These are phyloP conservation scores for Papilio glaucus DNA, from an alignment of 1,140 invertebrate genomes.

Conservation along the genomic window DNA sequence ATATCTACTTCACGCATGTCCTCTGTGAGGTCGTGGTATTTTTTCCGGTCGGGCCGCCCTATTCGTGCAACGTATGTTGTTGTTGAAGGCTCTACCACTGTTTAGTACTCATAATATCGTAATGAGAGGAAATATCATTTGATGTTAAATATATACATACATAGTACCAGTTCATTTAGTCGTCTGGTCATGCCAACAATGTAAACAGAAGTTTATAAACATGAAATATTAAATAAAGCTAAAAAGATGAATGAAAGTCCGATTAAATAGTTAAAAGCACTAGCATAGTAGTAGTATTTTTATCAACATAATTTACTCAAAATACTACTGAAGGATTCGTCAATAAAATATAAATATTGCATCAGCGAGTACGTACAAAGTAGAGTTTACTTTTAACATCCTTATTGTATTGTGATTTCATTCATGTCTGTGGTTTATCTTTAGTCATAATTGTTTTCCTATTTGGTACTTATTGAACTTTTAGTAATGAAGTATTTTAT, in stretches of 20 bases:
- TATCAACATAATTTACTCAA: neutral
- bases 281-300: slow-evolving; percentile 1
- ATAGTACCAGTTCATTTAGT: neutral
- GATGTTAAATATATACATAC: no score
- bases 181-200: neutral
- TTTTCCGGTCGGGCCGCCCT: no score
- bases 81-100: no score
- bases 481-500: neutral
- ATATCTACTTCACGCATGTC: no score
- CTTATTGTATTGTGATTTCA: neutral
- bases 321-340: neutral
- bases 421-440: neutral
- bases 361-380: neutral
- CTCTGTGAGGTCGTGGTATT: no score
- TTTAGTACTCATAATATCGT: no score
- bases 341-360: slow-evolving; percentile 15
- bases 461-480: neutral
- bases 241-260: neutral
- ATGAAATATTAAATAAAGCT: neutral
- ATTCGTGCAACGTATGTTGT: no score
- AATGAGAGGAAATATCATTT: no score
- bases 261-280: neutral
- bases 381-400: neutral
- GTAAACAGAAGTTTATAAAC: neutral
- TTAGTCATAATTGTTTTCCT: neutral